phyloP scores from a whole-genome alignment of 1,140 invertebrate species.

The Brachionus plicatilis region DNA sequence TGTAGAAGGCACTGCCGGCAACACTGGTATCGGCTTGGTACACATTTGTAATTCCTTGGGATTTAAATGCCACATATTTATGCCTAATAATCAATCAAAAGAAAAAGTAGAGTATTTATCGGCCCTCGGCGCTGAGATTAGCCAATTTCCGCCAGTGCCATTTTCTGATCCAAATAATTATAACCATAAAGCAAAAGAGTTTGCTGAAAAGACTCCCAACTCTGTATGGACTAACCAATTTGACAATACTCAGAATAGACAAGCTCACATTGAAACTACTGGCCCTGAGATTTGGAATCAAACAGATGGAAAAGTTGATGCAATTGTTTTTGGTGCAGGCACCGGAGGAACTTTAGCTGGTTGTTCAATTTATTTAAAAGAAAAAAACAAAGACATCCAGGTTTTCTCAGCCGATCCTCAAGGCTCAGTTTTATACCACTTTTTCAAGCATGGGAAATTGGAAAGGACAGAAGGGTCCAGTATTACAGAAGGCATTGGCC shows the following conservation, averaged over 20 bases:
- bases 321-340: conserved; percentile 53
- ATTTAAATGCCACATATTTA: conserved; percentile 56
- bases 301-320: conserved; percentile 54
- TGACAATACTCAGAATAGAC: conserved; percentile 56
- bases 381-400: conserved; percentile 52
- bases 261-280: conserved; percentile 56
- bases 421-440: conserved; percentile 55
- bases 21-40: conserved; percentile 57
- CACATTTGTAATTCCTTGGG: conserved; percentile 54
- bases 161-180: conserved; percentile 53
- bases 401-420: conserved; percentile 53
- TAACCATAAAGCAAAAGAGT: conserved; percentile 52
- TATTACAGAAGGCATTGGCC: conserved; percentile 56
- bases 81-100: conserved; percentile 56
- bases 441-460: conserved; percentile 52
- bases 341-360: conserved; percentile 55
- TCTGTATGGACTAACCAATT: conserved; percentile 58
- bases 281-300: conserved; percentile 59
- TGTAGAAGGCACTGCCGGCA: conserved; percentile 57
- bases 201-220: conserved; percentile 53
- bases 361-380: conserved; percentile 52
- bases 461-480: conserved; percentile 52
- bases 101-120: conserved; percentile 54
- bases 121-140: conserved; percentile 51
- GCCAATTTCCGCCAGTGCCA: conserved; percentile 50